Base-by-base conservation (phyloP, 2,888 invertebrate species). In the Xylocampa areola region DNA sequence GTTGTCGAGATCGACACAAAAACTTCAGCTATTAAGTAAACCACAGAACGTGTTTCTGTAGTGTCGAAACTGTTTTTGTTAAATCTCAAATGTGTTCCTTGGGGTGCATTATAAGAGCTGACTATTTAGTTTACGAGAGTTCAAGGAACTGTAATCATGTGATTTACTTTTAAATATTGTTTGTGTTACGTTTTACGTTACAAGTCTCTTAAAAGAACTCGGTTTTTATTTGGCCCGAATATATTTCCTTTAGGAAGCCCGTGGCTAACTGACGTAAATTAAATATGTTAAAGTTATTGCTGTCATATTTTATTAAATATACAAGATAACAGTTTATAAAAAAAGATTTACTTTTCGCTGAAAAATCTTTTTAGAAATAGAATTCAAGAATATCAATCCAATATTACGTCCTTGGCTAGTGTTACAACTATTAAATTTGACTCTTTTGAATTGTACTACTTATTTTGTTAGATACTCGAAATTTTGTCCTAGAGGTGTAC, bases 21-120 rank as follows among this genome's bases (percentile, higher is more conserved):
- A 72, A 72, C 54, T 71, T 73, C 25, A 53, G 43, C 54, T 53
- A 23, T 73, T 55, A 55, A 35, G 51, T 41, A 39, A 65, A 73
- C 58, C 54, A 48, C 54, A 45, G 54, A 66, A 59, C 35, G 45
- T 65, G 61, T 61, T 73, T 58, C 55, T 54, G 61, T 64, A 33
- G 40, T 40, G 29, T 13, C n/a, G 35, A 37, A 54, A 51, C 53
- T 59, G 53, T 54, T 58, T 67, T 48, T 62, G 52, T 55, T 62
- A 27, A 40, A 23, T 40, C 39, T 32, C 27, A 2, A 13, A 21
- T 45, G 25, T 40, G 25, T 37, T 58, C 29, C 33, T 41, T 33
- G 11, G 27, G 35, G 30, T 19, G 17, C 19, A 37, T 50, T 30
- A 29, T 21, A 47, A 14, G 13, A 39, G n/a, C 7, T 39, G 25